phyloP scores from a whole-genome alignment of 1,140 invertebrate genomes.

The Lucilia cuprina region DNA sequence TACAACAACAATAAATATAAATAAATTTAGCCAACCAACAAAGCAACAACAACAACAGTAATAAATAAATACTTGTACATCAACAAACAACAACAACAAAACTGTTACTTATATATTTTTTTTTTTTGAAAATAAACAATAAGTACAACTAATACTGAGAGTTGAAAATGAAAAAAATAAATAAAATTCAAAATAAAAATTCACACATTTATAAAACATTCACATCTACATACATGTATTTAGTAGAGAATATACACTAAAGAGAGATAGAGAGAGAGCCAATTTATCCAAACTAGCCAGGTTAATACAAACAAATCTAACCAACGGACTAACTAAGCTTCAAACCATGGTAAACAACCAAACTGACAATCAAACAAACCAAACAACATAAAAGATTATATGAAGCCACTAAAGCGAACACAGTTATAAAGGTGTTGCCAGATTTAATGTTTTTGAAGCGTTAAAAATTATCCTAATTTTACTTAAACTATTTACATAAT shows the following conservation, averaged over 20 bases:
- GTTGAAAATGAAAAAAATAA: background rate
- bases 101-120: slow-evolving; percentile 3
- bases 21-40: background rate
- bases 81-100: no score
- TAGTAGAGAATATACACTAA: no score
- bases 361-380: background rate
- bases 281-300: background rate
- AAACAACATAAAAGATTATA: background rate
- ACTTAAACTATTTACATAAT: no score
- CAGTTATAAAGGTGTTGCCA: no score
- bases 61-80: background rate
- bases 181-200: background rate
- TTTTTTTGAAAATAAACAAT: background rate
- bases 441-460: no score
- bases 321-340: background rate
- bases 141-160: background rate
- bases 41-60: background rate
- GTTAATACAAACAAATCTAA: background rate
- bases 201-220: background rate
- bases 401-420: background rate
- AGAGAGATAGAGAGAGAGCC: background rate
- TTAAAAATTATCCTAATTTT: no score
- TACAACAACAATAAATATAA: background rate
- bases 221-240: background rate
- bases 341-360: background rate